phyloP scores from a whole-genome alignment of 2,113 vertebrate genomes.

The Corydoras sp. region DNA sequence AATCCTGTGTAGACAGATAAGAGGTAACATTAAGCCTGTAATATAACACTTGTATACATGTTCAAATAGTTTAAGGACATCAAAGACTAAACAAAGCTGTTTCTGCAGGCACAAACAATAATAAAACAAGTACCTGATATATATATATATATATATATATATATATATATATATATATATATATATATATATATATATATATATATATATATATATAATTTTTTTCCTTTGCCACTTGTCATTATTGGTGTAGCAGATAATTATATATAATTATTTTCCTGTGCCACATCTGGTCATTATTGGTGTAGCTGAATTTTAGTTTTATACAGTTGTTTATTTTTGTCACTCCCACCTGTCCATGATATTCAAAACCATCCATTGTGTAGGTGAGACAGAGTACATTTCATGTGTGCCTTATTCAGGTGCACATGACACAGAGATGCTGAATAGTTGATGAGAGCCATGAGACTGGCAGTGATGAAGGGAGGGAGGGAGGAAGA shows the following conservation, averaged over 20 bases:
- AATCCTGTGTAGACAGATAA: constrained; percentile 19
- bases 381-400: constrained; percentile 53
- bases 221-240: too few species aligned
- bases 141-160: too few species aligned
- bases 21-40: constrained; percentile 14
- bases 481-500: constrained; percentile 40
- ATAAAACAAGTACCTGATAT: neutral
- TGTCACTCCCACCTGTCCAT: constrained; percentile 49
- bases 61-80: neutral
- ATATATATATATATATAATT: too few species aligned
- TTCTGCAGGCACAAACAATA: neutral
- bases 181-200: too few species aligned
- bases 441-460: constrained; percentile 74
- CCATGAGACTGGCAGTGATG: constrained; percentile 48
- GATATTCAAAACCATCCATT: constrained; percentile 48
- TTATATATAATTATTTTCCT: neutral
- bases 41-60: constrained; percentile 23
- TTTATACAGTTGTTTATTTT: constrained; percentile 6
- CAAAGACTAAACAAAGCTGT: neutral
- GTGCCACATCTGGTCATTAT: neutral
- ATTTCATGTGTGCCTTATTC: constrained; percentile 58
- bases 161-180: too few species aligned
- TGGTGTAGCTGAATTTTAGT: constrained; percentile 19
- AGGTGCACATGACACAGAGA: constrained; percentile 59
- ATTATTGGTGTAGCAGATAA: too few species aligned